These are phyloP conservation scores for Microcebus griseorufus DNA, from an alignment of 2,113 vertebrate species.

Conservation along the genomic window DNA sequence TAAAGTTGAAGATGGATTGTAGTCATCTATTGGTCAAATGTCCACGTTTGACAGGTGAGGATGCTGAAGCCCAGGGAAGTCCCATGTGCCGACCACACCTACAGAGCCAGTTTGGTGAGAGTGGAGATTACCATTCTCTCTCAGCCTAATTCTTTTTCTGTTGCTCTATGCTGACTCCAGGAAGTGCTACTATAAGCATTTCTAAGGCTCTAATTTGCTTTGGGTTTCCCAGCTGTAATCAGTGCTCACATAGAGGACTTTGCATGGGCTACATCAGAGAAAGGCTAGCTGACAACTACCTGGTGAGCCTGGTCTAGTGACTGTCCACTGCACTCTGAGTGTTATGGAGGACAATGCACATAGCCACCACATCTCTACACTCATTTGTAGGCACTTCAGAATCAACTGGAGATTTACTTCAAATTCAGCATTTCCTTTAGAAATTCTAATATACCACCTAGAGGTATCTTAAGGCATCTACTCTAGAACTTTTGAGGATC, in stretches of 20 bases:
- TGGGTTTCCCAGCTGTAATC: background rate
- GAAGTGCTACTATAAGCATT: background rate
- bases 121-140: background rate
- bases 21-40: background rate
- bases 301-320: rapidly evolving
- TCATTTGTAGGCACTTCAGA: background rate
- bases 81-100: background rate
- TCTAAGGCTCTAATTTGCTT: background rate
- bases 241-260: background rate
- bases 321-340: background rate
- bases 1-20: background rate
- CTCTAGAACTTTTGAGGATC: background rate
- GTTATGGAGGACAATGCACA: background rate
- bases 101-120: background rate
- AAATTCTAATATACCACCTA: background rate
- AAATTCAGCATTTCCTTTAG: background rate
- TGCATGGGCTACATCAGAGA: background rate
- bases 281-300: background rate
- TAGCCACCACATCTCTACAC: background rate
- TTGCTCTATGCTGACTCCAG: background rate
- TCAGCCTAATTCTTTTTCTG: background rate
- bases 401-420: background rate
- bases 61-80: background rate
- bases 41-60: background rate
- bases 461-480: background rate